Evolutionary conservation across 1,140 invertebrate species (phyloP), one percentile per base, ranked within the genome.

Genomic region (Phthorimaea operculella): DNA sequence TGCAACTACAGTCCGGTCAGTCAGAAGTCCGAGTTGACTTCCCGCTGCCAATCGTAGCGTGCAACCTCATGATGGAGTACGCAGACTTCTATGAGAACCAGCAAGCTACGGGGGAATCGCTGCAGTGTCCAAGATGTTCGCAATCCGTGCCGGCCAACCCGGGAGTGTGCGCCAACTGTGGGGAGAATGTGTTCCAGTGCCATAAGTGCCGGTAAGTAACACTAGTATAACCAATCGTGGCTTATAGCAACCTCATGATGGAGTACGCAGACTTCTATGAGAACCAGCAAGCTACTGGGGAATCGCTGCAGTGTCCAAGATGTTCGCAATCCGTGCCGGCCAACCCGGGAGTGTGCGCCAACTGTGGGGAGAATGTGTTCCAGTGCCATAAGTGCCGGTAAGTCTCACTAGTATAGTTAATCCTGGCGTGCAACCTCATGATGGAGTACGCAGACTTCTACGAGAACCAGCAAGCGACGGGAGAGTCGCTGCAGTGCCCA

Each of bases 21-120:
- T 96, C 96, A 0, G 97, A 99, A 81, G 92, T 98, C 0, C 81
- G 98, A 85, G 94, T 98, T 52, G 96, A 98, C 77, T 97, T 99
- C 72, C 95, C 96, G 0, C 86, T 99, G 21, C 97, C 98, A 0
- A 98, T 99, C 45, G 94, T 98, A 0, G 97, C 97, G 0, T 99
- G 97, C 71, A 99, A 99, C 85, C 86, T 99, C n/a, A 99, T 99
- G 96, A 95, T 99, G 73, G 97, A 99, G 77, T 99, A 98, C 85
- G 93, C 95, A 0, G 97, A 99, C 72, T 99, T 99, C 80, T 98
- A 98, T 74, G 98, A 99, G 73, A 97, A 92, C 79, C 90, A 90
- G 69, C 92, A 90, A 82, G 92, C 87, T 51, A 88, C 87, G 10
- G 87, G 94, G 54, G 97, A 98, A 85, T 98, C 95, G 6, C 85